Evolutionary conservation across 2,797 vertebrate genomes (phyloP), one percentile per base, ranked within the genome.

Genomic region (Enteromius trimaculatus): DNA sequence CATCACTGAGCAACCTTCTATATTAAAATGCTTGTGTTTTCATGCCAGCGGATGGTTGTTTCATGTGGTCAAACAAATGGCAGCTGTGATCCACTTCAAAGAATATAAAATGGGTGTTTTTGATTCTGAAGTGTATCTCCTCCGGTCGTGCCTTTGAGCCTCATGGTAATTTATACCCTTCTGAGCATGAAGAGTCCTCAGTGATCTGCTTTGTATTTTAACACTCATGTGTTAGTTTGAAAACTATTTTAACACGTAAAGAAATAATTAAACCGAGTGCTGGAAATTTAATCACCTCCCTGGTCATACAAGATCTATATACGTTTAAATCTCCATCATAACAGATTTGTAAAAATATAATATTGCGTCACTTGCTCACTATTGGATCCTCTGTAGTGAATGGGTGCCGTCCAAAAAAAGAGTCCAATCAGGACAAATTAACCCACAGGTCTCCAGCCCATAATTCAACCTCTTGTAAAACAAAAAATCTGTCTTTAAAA

Each of bases 61-160:
- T 77, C 39, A 83, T 83, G 65, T 70, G 62, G 23, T 55, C 62
- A 44, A 37, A 23, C 53, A 83, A 69, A 44, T 16, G 51, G 26
- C 26, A 77, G 65, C 81, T 77, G 26, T 70, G 51, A 77, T 77
- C 8, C 19, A 34, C 74, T 83, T 83, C 21, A 83, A 83, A 70
- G 19, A 47, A 31, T 39, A 37, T 68, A 7, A 17, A 77, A 77
- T 69, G 17, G 31, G 37, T 77, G 70, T 65, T 82, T 82, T 47
- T 42, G 65, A 42, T 69, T 53, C 34, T 42, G 31, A 51, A 53
- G 23, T 31, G 29, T 31, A 13, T 58, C 34, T 79, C 42, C 34
- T 79, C 42, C 6, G 31, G 26, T 6, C 17, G 9, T 55, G 34
- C 49, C 31, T 80, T 69, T 69, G 65, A 80, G 31, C 23, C 34